Conservation (phyloP, 2,113 vertebrate genomes). For the Climacteris rufus region DNA sequence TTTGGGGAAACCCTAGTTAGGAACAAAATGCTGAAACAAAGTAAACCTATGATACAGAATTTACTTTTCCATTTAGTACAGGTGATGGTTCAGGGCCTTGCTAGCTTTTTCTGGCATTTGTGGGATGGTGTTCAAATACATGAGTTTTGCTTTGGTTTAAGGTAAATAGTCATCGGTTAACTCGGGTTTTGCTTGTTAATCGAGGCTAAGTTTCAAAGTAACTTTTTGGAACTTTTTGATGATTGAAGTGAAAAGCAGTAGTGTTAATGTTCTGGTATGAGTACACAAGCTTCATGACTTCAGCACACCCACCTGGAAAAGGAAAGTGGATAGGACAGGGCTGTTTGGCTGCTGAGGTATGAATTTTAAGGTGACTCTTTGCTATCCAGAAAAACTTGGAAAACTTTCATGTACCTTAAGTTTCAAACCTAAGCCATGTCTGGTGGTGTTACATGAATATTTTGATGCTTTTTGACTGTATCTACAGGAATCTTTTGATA, state of each 20-base stretch:
- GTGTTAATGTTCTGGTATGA: conserved; percentile 59
- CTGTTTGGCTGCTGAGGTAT: neutral
- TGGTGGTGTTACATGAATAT: neutral
- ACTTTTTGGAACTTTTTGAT: conserved; percentile 49
- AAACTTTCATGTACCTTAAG: neutral
- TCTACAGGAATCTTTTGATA: neutral
- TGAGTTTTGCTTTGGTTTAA: conserved; percentile 41
- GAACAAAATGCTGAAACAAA: conserved; percentile 35
- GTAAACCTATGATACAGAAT: conserved; percentile 1
- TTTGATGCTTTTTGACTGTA: neutral
- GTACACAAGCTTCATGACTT: conserved; percentile 33
- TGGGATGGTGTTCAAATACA: conserved; percentile 7
- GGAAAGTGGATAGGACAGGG: neutral
- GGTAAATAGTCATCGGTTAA: conserved; percentile 38
- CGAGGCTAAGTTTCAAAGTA: conserved; percentile 63
- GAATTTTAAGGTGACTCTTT: neutral
- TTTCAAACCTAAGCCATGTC: neutral
- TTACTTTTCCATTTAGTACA: conserved; percentile 61
- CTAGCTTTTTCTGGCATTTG: conserved; percentile 51
- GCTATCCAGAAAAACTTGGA: neutral
- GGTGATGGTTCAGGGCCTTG: conserved; percentile 45
- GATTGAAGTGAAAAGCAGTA: conserved; percentile 61
- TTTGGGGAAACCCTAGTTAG: conserved; percentile 4
- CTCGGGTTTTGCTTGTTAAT: conserved; percentile 43
- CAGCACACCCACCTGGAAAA: conserved; percentile 36